Evolutionary conservation across 1,140 invertebrate genomes (phyloP), one percentile per base, ranked within the genome.

Genomic region (Vanessa tameamea): DNA sequence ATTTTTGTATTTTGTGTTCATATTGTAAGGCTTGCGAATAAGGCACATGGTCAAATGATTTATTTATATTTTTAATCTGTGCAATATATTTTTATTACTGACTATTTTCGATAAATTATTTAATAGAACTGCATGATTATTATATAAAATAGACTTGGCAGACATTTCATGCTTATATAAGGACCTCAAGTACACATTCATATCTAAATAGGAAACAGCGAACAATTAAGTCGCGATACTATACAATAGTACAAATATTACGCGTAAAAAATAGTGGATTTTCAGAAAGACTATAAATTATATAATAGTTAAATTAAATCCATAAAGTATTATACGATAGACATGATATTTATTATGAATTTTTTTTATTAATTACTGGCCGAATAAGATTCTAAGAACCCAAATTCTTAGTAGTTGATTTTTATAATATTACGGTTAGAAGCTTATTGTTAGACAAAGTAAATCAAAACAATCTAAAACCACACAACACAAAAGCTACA

Each of bases 361-460:
- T 5, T 9, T 9, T 9, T 1, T 0, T 9, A 8, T 43, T 5
- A 9, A 43, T 43, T 43, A 43, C 37, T 43, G 37, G 37, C 37
- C 37, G 9, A 43, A 43, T 43, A 43, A 43, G 6, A 43, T 43
- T 43, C 37, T 43, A 43, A 43, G 26, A 43, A 53, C 51, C 15
- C 5, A n/a, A 3, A 53, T 15, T 51, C 50, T 51, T 15, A n/a
- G 51, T 16, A 6, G 6, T 61, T 14, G n/a, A 8, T 15, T 64
- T 43, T n/a, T 16, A 20, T 64, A 61, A 63, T 23, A 26, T 43
- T n/a, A 66, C 37, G 67, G 82, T 84, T 85, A 86, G 69, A 77
- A 85, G 83, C 82, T 79, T 23, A 76, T 73, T 78, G 79, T 84
- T 82, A 82, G 74, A 72, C 63, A 77, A 76, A 82, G 68, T 77